Percentiles rank a stretch among this genome's conserved stretches.
These are phyloP conservation scores for Heterodera carotae DNA, from an alignment of 1,140 invertebrate species.

Conservation along the genomic window DNA sequence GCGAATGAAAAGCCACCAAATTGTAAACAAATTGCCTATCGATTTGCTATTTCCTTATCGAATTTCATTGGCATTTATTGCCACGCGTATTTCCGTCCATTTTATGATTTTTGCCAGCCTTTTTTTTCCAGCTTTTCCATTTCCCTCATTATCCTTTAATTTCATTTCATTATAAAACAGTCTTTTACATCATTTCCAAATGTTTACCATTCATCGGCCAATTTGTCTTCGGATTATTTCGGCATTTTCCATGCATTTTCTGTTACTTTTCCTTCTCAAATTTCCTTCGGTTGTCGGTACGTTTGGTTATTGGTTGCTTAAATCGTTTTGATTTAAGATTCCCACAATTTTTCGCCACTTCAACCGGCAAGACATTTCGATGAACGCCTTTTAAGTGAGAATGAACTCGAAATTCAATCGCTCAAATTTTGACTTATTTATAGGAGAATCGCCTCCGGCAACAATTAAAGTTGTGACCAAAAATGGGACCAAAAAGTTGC, in stretches of 20 bases:
- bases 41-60: not conserved
- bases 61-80: not conserved
- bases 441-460: not conserved
- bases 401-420: not conserved
- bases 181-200: too few species aligned
- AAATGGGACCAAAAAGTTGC: not conserved
- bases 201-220: not conserved
- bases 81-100: not conserved
- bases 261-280: not conserved
- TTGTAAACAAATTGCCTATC: too few species aligned
- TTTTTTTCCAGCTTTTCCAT: not conserved
- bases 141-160: not conserved
- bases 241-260: not conserved
- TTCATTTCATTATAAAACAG: too few species aligned
- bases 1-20: too few species aligned
- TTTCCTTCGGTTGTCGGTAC: not conserved
- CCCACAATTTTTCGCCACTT: not conserved
- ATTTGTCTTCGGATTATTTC: not conserved
- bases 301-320: not conserved
- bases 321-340: not conserved
- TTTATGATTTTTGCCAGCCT: not conserved
- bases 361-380: not conserved
- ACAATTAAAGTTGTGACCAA: not conserved
- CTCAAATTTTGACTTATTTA: not conserved
- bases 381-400: not conserved